Base-by-base conservation (phyloP, 1,140 invertebrate genomes). In the Zaprionus davidi region DNA sequence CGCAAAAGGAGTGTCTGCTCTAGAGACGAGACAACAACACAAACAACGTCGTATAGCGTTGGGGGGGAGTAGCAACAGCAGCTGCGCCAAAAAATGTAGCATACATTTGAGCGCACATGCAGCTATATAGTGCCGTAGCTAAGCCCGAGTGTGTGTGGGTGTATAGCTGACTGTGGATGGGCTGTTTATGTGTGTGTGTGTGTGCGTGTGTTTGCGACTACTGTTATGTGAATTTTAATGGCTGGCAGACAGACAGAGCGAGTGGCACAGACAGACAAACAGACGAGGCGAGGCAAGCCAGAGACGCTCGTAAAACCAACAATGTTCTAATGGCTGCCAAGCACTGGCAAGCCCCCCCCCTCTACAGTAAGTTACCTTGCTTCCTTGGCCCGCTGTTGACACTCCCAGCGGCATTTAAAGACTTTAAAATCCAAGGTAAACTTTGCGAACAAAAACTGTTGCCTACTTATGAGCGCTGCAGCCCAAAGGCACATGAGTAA, bases 1-100 rank as follows among this genome's bases (percentile, higher is more conserved):
- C 81, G 77, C 46, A 85, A 90, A 80, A 90, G 86, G 81, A 90
- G 85, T 90, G 85, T 90, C 85, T 90, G 84, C 72, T 76, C 67
- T 78, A 78, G 76, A 78, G 76, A 76, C 76, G 60, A 74, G 74
- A 58, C 59, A 64, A 66, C 72, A 78, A 79, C 78, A 82, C 69
- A 69, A 84, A 77, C 60, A 76, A 74, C 60, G 53, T 56, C 56
- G 53, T 41, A 59, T 62, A 51, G 31, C 58, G 71, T 57, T 22
- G 57, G 2, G n/a, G 17, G 20, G n/a, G n/a, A 59, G 64, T n/a
- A 41, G 31, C 3, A 66, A 38, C 64, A 74, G 77, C 68, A 81
- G 82, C 78, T 73, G 78, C 70, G 74, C 49, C 65, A 78, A 88
- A 90, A 55, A 70, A 24, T 71, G 44, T 85, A 90, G 86, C 86